Evolutionary conservation across 2,797 vertebrate species (phyloP), one percentile per base, ranked within the genome.

Genomic region (Falco concolor): DNA sequence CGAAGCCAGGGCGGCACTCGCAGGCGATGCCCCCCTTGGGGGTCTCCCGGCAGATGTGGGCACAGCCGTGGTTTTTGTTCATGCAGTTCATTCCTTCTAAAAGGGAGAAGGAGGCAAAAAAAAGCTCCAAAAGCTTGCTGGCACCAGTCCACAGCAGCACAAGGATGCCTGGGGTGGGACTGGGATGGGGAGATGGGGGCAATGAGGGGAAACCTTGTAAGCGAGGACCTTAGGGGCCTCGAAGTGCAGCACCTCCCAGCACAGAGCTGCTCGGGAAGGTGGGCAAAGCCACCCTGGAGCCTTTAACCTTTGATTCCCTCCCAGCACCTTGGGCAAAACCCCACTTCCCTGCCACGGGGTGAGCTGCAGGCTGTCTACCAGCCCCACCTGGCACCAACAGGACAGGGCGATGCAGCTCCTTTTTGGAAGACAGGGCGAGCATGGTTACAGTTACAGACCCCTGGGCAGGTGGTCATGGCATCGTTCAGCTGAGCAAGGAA

Each of bases 11-110:
- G 95, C 99, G 98, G 95, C 99, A 99, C 97, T 99, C 99, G 3
- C 99, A 99, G 97, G 99, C 99, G 28, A 99, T 99, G 93, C 98
- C 98, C 69, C 99, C 99, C 96, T 99, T 99, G 92, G 99, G 98
- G 4, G 99, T 98, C 97, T 99, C 99, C 73, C 99, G 98, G 94
- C 99, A 99, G 96, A 99, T 99, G 98, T 99, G 99, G 52, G 99
- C 99, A 13, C 99, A 99, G 97, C 99, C 99, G 1, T 99, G 99
- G 95, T 99, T 99, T 98, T 99, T 99, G 98, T 99, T 99, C 99
- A 99, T 99, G 98, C 99, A 99, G 93, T 99, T 99, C 98, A 99
- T 99, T 90, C 99, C 99, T 96, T 99, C 99, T 98, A 96, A 95
- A 97, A 96, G 92, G 85, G 86, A 95, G 92, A 97, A 97, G 40